Base-by-base conservation (phyloP, 2,888 invertebrate species). In the Pyrrhia umbra region DNA sequence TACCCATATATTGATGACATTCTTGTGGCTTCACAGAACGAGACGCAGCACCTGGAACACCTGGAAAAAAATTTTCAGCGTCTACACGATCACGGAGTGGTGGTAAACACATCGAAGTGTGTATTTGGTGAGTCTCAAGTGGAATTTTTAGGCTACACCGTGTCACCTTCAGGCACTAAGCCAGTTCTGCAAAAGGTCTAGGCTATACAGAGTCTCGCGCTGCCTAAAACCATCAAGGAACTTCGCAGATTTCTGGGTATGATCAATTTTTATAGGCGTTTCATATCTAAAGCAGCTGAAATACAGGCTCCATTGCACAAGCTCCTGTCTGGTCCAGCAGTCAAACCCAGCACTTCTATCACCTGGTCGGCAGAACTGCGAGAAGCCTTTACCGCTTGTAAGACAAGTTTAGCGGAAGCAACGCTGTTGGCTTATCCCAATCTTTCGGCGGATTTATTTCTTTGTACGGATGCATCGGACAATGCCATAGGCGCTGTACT, bases 181-280 rank as follows among this genome's bases (percentile, higher is more conserved):
- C 55, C 55, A 5, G 13, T 55, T 4, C 37, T 45, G 4, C 16
- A 8, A 6, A 46, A 39, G 20, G 21, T 56, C 0, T 13, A 56
- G 10, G 55, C n/a, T n/a, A 46, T 46, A 8, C 23, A 25, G 23
- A 37, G 13, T 5, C 34, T 20, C 21, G 34, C 34, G 8, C 6
- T 16, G 0, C 79, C 80, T 1, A 74, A 56, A 9, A 79, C 72
- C 0, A 64, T 72, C 4, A 62, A 59, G 15, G 55, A 63, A 20
- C 52, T 82, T 0, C 42, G 75, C 0, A 20, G 80, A 6, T 82
- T 78, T 42, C 18, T 75, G 10, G 80, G 80, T 9, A 77, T 80
- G 72, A 4, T 74, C 0, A 77, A 75, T 56, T 80, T 75, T 52
- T 77, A 77, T 37, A 40, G 73, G 4, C 30, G 68, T 0, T 67